Conservation (phyloP, 2,888 invertebrate genomes). For the Limnephilus auricula region DNA sequence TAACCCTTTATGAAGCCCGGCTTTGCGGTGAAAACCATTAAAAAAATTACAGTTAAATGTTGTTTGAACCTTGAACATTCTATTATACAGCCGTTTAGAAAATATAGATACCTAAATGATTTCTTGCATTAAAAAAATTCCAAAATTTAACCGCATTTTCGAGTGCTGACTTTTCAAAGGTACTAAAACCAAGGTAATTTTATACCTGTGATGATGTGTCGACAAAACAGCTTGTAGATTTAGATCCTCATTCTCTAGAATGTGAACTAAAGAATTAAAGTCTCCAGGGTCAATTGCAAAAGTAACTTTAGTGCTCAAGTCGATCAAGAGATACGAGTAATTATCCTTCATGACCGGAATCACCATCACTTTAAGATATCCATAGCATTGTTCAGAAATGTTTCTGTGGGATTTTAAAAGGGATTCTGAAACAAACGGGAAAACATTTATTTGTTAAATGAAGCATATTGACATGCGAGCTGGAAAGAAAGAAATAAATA, state of each 20-base stretch:
- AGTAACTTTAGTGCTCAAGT: conserved; percentile 88
- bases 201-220: conserved; percentile 97
- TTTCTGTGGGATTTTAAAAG: background rate
- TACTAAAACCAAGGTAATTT: background rate
- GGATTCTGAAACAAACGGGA: background rate
- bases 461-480: background rate
- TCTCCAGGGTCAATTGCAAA: conserved; percentile 96
- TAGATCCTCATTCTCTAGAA: conserved; percentile 83
- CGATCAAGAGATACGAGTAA: conserved; percentile 74
- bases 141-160: no score
- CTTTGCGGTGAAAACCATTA: no score
- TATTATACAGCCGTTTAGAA: no score
- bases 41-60: no score
- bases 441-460: background rate
- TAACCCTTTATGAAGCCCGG: no score
- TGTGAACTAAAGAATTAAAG: conserved; percentile 85
- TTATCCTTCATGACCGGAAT: conserved; percentile 95
- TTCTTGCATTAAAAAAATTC: no score
- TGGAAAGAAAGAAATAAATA: background rate
- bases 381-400: background rate
- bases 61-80: no score
- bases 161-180: no score
- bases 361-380: conserved; percentile 70
- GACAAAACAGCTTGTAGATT: conserved; percentile 91
- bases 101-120: no score